These are phyloP conservation scores for Dasyurus viverrinus DNA, from an alignment of 2,113 vertebrate species.

Conservation along the genomic window DNA sequence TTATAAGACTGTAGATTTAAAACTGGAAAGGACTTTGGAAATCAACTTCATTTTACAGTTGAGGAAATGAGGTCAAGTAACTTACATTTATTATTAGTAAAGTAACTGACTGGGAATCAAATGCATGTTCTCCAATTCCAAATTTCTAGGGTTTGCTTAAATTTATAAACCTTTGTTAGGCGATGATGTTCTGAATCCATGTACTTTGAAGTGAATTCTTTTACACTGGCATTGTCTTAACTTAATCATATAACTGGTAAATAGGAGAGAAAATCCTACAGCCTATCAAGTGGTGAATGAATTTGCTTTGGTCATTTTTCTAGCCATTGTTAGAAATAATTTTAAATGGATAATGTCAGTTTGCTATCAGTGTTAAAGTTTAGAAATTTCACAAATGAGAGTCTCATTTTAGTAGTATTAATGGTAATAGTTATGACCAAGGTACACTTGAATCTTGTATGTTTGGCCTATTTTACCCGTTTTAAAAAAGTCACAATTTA, in stretches of 20 bases:
- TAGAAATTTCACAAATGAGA: neutral
- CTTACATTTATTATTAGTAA: too few species aligned
- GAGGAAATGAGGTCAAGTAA: neutral
- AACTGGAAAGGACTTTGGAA: neutral
- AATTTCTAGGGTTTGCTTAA: neutral
- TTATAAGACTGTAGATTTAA: neutral
- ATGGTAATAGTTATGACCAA: neutral
- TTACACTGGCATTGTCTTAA: neutral
- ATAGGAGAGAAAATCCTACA: neutral
- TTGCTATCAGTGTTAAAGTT: neutral
- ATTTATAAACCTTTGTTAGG: neutral
- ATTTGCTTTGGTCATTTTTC: neutral
- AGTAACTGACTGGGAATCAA: too few species aligned
- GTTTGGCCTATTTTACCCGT: neutral
- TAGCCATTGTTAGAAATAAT: neutral
- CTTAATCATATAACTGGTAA: neutral
- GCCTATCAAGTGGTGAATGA: neutral
- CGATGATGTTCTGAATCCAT: neutral
- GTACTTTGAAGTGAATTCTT: neutral
- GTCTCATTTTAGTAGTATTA: neutral
- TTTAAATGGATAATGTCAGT: neutral
- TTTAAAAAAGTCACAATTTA: neutral
- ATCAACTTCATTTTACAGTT: neutral
- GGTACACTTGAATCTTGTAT: neutral
- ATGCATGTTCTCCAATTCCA: neutral